Base-by-base conservation (phyloP, 2,888 invertebrate genomes). In the Eudemis profundana region DNA sequence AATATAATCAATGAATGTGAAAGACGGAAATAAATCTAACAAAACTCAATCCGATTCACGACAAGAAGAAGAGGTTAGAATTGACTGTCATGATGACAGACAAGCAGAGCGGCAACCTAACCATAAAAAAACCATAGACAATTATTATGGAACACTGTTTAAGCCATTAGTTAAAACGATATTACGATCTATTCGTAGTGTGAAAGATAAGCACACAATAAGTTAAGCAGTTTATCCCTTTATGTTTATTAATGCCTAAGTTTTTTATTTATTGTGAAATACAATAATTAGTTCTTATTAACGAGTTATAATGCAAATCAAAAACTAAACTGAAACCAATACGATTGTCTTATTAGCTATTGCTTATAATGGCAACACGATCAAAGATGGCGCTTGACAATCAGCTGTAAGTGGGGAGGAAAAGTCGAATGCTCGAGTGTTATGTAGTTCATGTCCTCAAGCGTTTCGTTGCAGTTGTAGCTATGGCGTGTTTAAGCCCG, bases 401-500 rank as follows among this genome's bases (percentile, higher is more conserved):
- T 91, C 92, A 92, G 92, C 92, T 91, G 90, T 90, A 84, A 87
- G 90, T 87, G 90, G 91, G 90, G 90, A 88, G 90, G 84, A 90
- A 88, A 89, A 89, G 87, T 84, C 82, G 83, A 87, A 82, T 79
- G 84, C 77, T 83, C 83, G 81, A 86, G 82, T 82, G 83, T 84
- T 85, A 89, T 85, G 91, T 89, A 92, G 92, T 92, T 86, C 87
- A 90, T 89, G 89, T 93, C 84, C 85, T 88, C 87, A 85, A 92
- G 90, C 90, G 89, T 88, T 90, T 94, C 94, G 95, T 93, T 94
- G 93, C 94, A 94, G 95, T 95, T 93, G 94, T 94, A 93, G 94
- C 95, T 94, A 96, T 96, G 96, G 96, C 96, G 94, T 95, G 95
- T 94, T 93, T 95, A 94, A 95, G 95, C 93, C 95, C 95, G 93